A percentile compares a stretch with the other conserved stretches of the same genome.
These are phyloP conservation scores for Manis pentadactyla DNA, from an alignment of 2,797 vertebrate genomes.

Conservation along the genomic window DNA sequence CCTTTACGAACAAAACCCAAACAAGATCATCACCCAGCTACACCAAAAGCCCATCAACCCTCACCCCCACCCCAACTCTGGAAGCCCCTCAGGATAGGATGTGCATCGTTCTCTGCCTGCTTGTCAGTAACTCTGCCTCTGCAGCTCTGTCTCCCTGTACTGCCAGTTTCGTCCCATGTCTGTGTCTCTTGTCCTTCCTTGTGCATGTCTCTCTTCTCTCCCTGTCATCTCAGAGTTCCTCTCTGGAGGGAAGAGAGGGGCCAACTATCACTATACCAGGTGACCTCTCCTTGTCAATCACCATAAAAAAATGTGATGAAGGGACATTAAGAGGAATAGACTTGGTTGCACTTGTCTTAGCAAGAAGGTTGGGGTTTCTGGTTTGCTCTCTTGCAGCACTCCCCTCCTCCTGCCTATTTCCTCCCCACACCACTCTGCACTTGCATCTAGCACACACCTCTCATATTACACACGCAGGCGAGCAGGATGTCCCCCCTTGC, in stretches of 20 bases:
- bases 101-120: not conserved
- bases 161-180: not conserved
- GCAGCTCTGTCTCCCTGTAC: not conserved
- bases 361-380: slow-evolving; percentile 36
- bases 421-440: not conserved
- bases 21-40: not conserved
- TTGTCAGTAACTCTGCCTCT: not conserved
- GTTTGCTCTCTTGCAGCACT: not conserved
- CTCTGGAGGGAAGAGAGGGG: not conserved
- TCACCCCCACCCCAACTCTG: not conserved
- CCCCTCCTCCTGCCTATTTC: slow-evolving; percentile 7
- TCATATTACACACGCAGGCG: not conserved
- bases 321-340: not conserved
- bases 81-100: not conserved
- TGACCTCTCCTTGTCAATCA: not conserved
- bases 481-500: not conserved
- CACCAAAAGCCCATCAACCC: not conserved
- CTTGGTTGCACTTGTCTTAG: slow-evolving; percentile 37
- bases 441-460: not conserved
- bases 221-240: slow-evolving; percentile 12
- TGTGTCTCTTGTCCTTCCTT: not conserved
- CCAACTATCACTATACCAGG: not conserved
- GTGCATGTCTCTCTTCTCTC: not conserved
- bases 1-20: not conserved
- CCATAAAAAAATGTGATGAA: not conserved